phyloP scores from a whole-genome alignment of 2,888 invertebrate species.

The Meiosimyza platycephala region DNA sequence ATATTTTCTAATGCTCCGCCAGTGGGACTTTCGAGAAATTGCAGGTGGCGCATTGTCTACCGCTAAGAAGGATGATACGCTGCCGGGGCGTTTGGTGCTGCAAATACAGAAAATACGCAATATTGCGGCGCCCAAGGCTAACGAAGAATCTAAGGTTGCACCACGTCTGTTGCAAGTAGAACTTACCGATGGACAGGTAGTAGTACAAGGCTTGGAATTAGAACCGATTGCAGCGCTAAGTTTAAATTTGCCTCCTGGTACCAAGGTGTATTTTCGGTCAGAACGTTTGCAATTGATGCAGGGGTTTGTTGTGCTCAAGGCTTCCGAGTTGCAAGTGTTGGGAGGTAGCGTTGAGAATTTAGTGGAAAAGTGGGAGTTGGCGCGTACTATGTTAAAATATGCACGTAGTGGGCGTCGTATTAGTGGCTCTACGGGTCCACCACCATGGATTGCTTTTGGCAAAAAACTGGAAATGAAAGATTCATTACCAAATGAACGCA shows the following conservation, averaged over 20 bases:
- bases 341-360: constrained; percentile 87
- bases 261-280: constrained; percentile 76
- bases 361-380: constrained; percentile 90
- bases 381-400: constrained; percentile 74
- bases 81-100: constrained; percentile 76
- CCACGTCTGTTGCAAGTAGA: constrained; percentile 87
- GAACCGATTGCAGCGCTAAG: constrained; percentile 78
- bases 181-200: constrained; percentile 85
- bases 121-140: constrained; percentile 89
- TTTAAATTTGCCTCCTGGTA: constrained; percentile 89
- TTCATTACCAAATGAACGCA: constrained; percentile 70
- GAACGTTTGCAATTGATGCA: constrained; percentile 74
- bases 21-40: constrained; percentile 81
- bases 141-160: constrained; percentile 84
- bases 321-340: constrained; percentile 76
- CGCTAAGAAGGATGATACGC: constrained; percentile 68
- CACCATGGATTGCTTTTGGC: constrained; percentile 94
- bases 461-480: constrained; percentile 73
- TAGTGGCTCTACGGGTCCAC: constrained; percentile 76
- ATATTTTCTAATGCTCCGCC: neutral
- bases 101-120: constrained; percentile 91
- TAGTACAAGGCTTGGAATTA: constrained; percentile 82
- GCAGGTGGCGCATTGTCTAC: constrained; percentile 81
- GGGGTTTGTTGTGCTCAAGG: constrained; percentile 79
- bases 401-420: constrained; percentile 64